These are phyloP conservation scores for Alitta virens DNA, from an alignment of 2,888 invertebrate genomes.

Conservation along the genomic window DNA sequence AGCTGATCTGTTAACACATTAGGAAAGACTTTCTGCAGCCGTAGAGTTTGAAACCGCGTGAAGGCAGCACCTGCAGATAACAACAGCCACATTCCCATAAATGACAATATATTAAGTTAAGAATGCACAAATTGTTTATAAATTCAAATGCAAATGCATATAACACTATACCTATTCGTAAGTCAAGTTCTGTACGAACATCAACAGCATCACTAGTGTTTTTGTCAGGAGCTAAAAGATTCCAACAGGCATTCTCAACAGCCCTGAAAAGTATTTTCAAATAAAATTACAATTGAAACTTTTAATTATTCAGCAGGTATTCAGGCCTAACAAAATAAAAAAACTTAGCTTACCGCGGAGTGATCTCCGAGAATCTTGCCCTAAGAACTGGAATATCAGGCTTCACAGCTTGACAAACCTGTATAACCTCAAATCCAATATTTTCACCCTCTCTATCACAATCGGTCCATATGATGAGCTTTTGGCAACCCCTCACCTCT, in stretches of 20 bases:
- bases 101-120: too few relatives aligned
- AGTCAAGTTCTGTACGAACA: slow-evolving; percentile 83
- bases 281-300: too few relatives aligned
- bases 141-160: too few relatives aligned
- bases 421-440: slow-evolving; percentile 94
- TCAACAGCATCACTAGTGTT: slow-evolving; percentile 88
- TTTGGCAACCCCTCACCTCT: slow-evolving; percentile 57
- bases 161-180: slow-evolving; percentile 81
- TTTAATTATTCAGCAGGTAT: too few relatives aligned
- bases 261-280: too few relatives aligned
- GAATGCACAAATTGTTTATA: too few relatives aligned
- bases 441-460: slow-evolving; percentile 99
- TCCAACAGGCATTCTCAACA: slow-evolving; percentile 72
- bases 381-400: slow-evolving; percentile 60
- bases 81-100: too few relatives aligned
- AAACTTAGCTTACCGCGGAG: slow-evolving; percentile 61
- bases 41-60: slow-evolving; percentile 92
- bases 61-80: slow-evolving; percentile 83
- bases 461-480: slow-evolving; percentile 98
- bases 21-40: slow-evolving; percentile 69
- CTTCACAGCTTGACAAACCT: slow-evolving; percentile 73
- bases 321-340: neutral
- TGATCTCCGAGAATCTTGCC: slow-evolving; percentile 97
- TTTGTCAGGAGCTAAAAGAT: slow-evolving; percentile 77
- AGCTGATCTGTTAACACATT: slow-evolving; percentile 67